Percentiles rank a stretch among this genome's conserved stretches.
Evolutionary conservation across 2,888 invertebrate species (phyloP).

Genomic region (Keiferia lycopersicella): DNA sequence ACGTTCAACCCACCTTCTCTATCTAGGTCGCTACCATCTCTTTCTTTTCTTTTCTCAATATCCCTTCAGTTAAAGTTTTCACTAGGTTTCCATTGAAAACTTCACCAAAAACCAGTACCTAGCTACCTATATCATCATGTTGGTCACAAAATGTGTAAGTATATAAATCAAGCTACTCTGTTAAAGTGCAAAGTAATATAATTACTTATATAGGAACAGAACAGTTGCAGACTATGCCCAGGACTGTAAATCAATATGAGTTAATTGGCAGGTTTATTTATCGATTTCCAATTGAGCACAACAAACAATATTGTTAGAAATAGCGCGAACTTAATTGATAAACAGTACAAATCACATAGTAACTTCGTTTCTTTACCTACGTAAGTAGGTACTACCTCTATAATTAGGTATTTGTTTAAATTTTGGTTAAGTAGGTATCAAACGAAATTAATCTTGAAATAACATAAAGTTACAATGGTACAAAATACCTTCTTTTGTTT

Average conservation of each 20-base stretch:
- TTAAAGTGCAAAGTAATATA: no score
- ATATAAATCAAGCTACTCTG: no score
- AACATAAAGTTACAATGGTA: not conserved
- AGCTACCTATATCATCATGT: no score
- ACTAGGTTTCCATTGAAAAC: no score
- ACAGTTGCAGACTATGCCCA: not conserved
- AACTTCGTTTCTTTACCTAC: not conserved
- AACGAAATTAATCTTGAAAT: not conserved
- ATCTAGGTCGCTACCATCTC: no score
- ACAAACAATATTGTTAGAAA: not conserved
- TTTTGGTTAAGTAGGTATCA: not conserved
- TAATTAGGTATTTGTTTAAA: not conserved
- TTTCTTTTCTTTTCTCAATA: no score
- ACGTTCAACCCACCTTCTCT: no score
- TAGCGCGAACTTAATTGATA: not conserved
- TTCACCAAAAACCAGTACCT: no score
- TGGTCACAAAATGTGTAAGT: no score
- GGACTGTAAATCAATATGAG: not conserved
- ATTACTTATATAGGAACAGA: not conserved
- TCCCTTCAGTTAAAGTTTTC: no score
- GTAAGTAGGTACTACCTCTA: not conserved
- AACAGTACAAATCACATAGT: not conserved
- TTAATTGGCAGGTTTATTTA: slow-evolving; percentile 2
- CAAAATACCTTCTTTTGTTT: not conserved
- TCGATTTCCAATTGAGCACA: slow-evolving; percentile 1